phyloP scores from a whole-genome alignment of 2,797 vertebrate genomes.

The Sebastes diaconus region DNA sequence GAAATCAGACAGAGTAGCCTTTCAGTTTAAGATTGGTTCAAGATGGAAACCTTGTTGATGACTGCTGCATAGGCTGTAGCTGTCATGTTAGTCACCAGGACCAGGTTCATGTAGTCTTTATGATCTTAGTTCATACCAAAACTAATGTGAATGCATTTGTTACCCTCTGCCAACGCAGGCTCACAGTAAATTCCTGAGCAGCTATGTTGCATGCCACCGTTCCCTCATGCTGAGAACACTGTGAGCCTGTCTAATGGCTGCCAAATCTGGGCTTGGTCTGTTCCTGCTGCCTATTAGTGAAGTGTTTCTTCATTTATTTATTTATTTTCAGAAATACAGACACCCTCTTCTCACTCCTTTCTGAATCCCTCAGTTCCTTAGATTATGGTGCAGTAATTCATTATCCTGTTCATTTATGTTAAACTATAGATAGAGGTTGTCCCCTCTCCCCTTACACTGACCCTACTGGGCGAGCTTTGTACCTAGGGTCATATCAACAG shows the following conservation, averaged over 20 bases:
- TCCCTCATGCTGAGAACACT: conserved; percentile 16
- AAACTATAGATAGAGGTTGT: not conserved
- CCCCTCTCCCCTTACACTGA: conserved; percentile 8
- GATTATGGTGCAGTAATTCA: not conserved
- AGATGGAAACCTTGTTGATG: not conserved
- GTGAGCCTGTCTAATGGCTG: conserved; percentile 23
- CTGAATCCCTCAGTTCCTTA: not conserved
- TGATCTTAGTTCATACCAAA: not conserved
- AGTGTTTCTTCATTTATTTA: not conserved
- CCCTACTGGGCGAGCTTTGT: conserved; percentile 12
- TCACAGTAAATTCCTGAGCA: conserved; percentile 11
- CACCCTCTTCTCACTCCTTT: not conserved
- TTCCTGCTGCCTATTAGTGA: conserved; percentile 23
- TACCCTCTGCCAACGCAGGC: not conserved
- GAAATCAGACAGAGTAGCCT: not conserved
- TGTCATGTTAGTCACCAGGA: not conserved
- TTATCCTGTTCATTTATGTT: not conserved
- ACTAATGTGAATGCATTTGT: not conserved
- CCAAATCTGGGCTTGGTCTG: conserved; percentile 36
- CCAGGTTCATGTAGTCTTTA: not conserved
- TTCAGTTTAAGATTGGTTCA: not conserved
- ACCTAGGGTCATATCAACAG: conserved; percentile 41
- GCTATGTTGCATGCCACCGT: not conserved
- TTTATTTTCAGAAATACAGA: not conserved
- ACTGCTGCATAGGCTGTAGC: not conserved